Base-by-base conservation (phyloP, 1,140 invertebrate species). In the Drosophila pectinifera region DNA sequence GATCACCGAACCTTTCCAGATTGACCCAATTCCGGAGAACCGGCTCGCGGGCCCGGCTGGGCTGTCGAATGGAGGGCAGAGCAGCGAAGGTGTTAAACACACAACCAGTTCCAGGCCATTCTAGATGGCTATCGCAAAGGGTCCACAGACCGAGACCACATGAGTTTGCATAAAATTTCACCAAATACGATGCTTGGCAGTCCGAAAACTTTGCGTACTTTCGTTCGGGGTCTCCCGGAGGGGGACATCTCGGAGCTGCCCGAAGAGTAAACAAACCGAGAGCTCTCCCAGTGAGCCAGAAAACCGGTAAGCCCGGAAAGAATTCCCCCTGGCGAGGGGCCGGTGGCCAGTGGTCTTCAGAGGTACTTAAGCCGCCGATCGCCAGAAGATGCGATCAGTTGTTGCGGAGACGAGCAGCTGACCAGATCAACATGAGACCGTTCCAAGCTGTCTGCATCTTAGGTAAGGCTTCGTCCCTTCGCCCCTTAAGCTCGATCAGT, bases 151-250 rank as follows among this genome's bases (percentile, higher is more conserved):
- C 31, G 31, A 53, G 63, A 69, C 54, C 81, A 82, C 64, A 83
- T 83, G 76, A 80, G 76, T 73, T 89, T 89, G 84, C 84, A 88
- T 80, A 89, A 88, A 83, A 80, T 89, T 88, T 89, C 84, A 89
- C 83, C 79, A 77, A 76, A 39, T 53, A 56, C 28, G 14, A 55
- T 41, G 49, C 31, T 51, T 14, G 6, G 48, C 18, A 34, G 48
- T 48, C 45, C 34, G 18, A 24, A 49, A 72, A 69, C 81, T 86
- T 78, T 80, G 59, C 77, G 79, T 82, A 86, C 82, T 86, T 86
- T 86, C 83, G 69, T 78, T 72, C 62, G 49, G 16, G n/a, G 48
- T 31, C 46, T 49, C 46, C 46, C 46, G 46, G 54, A 61, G 22
- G 43, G 28, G 62, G 58, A 41, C 26, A 45, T 31, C 41, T 69